phyloP scores from a whole-genome alignment of 2,888 invertebrate genomes.

The Laothoe populi region DNA sequence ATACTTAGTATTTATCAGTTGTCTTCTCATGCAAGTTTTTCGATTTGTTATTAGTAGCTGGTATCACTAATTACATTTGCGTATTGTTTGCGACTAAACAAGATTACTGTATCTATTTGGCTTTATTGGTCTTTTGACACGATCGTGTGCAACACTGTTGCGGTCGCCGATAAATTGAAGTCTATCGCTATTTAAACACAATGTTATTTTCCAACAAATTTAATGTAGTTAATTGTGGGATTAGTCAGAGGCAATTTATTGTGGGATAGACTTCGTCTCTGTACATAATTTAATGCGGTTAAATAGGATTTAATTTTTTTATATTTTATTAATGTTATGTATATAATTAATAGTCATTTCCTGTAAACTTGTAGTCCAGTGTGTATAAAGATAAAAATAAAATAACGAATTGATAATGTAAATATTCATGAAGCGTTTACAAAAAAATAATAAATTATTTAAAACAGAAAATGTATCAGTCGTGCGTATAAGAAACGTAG shows the following conservation, averaged over 20 bases:
- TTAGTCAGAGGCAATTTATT: background rate
- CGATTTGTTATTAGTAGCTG: background rate
- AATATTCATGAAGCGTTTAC: no score
- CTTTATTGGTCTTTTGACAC: conserved; percentile 11
- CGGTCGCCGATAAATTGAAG: conserved; percentile 11
- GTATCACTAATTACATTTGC: background rate
- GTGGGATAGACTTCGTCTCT: background rate
- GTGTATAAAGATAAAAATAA: no score
- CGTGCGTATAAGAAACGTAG: background rate
- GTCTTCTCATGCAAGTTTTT: background rate
- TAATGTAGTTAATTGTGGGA: conserved; percentile 1
- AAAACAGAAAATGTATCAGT: background rate
- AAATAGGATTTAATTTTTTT: no score
- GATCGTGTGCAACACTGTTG: conserved; percentile 24
- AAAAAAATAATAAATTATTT: background rate
- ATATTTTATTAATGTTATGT: no score
- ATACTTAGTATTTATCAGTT: background rate
- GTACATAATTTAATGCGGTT: background rate
- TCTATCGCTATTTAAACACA: conserved; percentile 10
- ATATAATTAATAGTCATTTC: no score
- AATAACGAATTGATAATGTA: no score
- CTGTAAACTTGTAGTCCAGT: no score
- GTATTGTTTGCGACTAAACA: background rate
- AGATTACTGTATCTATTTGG: conserved; percentile 1
- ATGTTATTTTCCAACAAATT: conserved; percentile 17